Evolutionary conservation across 2,888 invertebrate species (phyloP), one percentile per base, ranked within the genome.

Genomic region (Dastarcus helophoroides): DNA sequence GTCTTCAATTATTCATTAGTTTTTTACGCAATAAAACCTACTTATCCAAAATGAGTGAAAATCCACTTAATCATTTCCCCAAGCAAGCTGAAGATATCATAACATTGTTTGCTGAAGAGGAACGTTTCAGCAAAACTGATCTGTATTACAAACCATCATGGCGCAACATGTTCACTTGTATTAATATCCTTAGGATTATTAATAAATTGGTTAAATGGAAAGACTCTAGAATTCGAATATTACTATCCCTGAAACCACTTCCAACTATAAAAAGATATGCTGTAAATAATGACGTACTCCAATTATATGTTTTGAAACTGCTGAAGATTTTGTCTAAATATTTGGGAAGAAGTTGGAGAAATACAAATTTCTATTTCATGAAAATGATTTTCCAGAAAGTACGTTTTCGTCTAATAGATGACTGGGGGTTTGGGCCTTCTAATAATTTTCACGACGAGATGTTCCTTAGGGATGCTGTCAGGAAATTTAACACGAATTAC

Each of bases 181-280:
- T 37, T 3, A 39, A 39, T 27, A 4, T 35, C 10, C 16, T 37
- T 7, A 16, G 36, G 16, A 37, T 35, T 14, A 8, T 39, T 4
- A 35, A 37, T 31, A 37, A 39, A 32, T 6, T 37, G 3, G 17
- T 26, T 4, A 37, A 39, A 16, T 14, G 26, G 16, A 37, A 35
- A 17, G 25, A 16, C 2, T 10, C 15, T 4, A 10, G 24, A 19
- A 29, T 31, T 6, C 14, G 10, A 12, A 10, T 28, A 2, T 15
- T 35, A 13, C 4, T 29, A 3, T 6, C 6, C 11, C 3, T 26
- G 2, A 14, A 14, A 25, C 9, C 8, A 8, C 19, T 22, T 10
- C 8, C 14, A 14, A 12, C 25, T 5, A 9, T 24, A 3, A 16
- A 14, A 3, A 22, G 23, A 4, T 3, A 17, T 10, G 8, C 21